Conservation (phyloP, 2,797 vertebrate species). For the Mustela erminea region DNA sequence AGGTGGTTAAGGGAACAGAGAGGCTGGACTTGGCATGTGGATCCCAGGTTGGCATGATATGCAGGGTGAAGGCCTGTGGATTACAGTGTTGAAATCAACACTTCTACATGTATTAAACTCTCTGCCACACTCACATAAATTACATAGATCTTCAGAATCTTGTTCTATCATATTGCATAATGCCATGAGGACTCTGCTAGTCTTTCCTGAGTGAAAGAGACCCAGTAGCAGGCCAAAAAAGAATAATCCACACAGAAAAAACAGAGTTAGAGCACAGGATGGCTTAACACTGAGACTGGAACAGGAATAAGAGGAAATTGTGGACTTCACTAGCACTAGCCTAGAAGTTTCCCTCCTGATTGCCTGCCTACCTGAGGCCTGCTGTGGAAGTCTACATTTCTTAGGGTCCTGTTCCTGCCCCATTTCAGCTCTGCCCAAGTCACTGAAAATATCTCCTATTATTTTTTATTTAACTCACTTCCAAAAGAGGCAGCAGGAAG, state of each 20-base stretch:
- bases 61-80: background rate
- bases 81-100: background rate
- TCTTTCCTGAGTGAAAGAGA: background rate
- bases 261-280: background rate
- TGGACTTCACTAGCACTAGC: background rate
- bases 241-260: background rate
- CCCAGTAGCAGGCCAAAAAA: background rate
- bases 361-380: background rate
- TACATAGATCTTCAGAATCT: background rate
- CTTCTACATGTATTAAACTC: background rate
- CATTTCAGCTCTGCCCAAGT: background rate
- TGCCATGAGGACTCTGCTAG: background rate
- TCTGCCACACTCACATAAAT: background rate
- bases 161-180: background rate
- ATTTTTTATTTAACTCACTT: background rate
- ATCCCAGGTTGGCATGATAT: background rate
- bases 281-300: background rate
- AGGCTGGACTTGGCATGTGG: background rate
- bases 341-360: background rate
- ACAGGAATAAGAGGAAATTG: background rate
- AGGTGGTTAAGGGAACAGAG: background rate
- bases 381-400: background rate
- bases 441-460: background rate
- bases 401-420: background rate
- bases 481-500: background rate